phyloP scores from a whole-genome alignment of 2,888 invertebrate genomes.

The Xestia c-nigrum region DNA sequence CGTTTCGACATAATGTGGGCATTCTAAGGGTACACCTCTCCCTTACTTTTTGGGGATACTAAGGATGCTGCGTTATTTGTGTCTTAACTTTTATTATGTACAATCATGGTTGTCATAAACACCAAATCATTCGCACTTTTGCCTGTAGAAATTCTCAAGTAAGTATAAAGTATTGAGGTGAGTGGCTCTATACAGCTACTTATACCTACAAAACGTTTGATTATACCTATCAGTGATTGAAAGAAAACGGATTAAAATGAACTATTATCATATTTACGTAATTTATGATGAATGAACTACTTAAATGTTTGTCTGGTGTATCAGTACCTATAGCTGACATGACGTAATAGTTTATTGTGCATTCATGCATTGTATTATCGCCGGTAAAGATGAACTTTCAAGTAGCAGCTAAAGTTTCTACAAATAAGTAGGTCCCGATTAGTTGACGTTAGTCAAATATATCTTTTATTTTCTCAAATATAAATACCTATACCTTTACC shows the following conservation, averaged over 20 bases:
- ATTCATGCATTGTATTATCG: not conserved
- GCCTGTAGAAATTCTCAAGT: not conserved
- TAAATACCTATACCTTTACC: not conserved
- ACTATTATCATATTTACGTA: slow-evolving; percentile 16
- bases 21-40: not conserved
- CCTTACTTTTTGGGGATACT: not conserved
- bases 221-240: slow-evolving; percentile 29
- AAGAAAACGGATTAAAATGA: slow-evolving; percentile 32
- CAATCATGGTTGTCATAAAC: not conserved
- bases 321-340: slow-evolving; percentile 12
- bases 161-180: not conserved
- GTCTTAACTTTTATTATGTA: not conserved
- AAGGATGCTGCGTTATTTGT: not conserved
- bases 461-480: slow-evolving; percentile 9
- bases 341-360: slow-evolving; percentile 24
- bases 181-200: slow-evolving; percentile 1
- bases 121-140: not conserved
- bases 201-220: slow-evolving; percentile 11
- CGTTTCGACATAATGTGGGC: not conserved
- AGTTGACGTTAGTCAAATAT: slow-evolving; percentile 11
- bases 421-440: slow-evolving; percentile 6
- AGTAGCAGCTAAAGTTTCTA: slow-evolving; percentile 21
- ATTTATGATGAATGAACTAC: slow-evolving; percentile 26
- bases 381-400: not conserved
- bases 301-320: slow-evolving; percentile 18